Evolutionary conservation across 1,140 invertebrate genomes (phyloP).

Genomic region (Leguminivora glycinivorella): DNA sequence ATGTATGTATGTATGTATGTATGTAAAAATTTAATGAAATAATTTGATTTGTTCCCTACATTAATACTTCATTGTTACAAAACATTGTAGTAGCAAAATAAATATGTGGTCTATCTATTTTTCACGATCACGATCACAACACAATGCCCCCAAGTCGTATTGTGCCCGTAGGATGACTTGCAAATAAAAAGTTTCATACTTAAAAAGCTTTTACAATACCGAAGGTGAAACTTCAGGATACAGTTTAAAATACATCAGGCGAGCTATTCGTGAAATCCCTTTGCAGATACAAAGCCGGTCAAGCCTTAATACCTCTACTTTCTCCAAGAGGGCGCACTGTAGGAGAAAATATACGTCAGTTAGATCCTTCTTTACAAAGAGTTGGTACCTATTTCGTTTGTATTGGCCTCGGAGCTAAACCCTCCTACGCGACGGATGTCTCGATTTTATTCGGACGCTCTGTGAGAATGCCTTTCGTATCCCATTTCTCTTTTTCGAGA

Average conservation of each 20-base stretch:
- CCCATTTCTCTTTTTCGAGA: slow-evolving; percentile 22
- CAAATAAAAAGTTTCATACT: not conserved
- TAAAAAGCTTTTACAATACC: not conserved
- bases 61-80: too few species aligned
- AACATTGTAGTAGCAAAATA: too few species aligned
- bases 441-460: slow-evolving; percentile 23
- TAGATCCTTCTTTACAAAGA: not conserved
- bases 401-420: slow-evolving; percentile 16
- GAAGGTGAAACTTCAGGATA: not conserved
- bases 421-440: slow-evolving; percentile 20
- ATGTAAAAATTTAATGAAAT: too few species aligned
- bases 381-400: not conserved
- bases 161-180: too few species aligned
- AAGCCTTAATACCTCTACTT: not conserved
- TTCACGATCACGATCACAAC: too few species aligned
- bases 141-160: too few species aligned
- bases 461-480: slow-evolving; percentile 23
- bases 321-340: not conserved
- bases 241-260: slow-evolving; percentile 17
- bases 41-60: too few species aligned
- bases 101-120: too few species aligned
- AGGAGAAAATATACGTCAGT: slow-evolving; percentile 4
- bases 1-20: too few species aligned
- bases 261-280: slow-evolving; percentile 12
- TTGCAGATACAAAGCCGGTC: slow-evolving; percentile 25